These are phyloP conservation scores for Anseranas semipalmata DNA, from an alignment of 2,113 vertebrate species.

Conservation along the genomic window DNA sequence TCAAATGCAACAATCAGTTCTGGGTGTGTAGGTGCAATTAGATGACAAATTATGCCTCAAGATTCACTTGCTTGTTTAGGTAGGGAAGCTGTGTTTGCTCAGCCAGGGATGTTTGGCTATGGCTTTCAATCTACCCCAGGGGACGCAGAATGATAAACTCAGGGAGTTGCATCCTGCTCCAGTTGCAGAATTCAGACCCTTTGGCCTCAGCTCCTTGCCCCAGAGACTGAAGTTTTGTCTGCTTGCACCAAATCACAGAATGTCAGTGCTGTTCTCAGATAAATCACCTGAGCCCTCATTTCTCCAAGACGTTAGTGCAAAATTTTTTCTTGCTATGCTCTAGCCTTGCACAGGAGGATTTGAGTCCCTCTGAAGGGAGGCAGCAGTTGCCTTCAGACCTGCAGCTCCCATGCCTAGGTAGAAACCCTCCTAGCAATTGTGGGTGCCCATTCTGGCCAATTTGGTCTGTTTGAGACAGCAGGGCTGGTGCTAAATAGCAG, in stretches of 20 bases:
- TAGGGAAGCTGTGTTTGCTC: slow-evolving; percentile 21
- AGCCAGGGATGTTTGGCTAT: not conserved
- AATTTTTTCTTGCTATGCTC: not conserved
- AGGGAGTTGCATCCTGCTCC: not conserved
- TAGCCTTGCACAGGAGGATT: not conserved
- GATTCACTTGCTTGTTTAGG: slow-evolving; percentile 47
- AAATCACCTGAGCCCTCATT: not conserved
- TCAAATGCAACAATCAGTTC: slow-evolving; percentile 40
- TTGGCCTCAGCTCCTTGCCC: not conserved
- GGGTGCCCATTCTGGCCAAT: accelerated
- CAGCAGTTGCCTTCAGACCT: not conserved
- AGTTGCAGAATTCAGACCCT: not conserved
- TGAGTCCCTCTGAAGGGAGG: not conserved
- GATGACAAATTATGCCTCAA: slow-evolving; percentile 59
- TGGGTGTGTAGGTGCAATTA: slow-evolving; percentile 49
- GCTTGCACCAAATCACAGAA: not conserved
- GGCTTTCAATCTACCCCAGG: not conserved
- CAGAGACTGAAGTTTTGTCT: not conserved
- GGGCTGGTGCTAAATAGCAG: not conserved
- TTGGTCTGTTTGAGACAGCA: not conserved
- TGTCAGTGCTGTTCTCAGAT: not conserved
- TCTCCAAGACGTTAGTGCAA: accelerated
- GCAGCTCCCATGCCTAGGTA: not conserved
- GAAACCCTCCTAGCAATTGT: accelerated
- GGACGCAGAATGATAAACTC: not conserved